Conservation (phyloP, 1,140 invertebrate genomes). For the Drosophila arizonae region DNA sequence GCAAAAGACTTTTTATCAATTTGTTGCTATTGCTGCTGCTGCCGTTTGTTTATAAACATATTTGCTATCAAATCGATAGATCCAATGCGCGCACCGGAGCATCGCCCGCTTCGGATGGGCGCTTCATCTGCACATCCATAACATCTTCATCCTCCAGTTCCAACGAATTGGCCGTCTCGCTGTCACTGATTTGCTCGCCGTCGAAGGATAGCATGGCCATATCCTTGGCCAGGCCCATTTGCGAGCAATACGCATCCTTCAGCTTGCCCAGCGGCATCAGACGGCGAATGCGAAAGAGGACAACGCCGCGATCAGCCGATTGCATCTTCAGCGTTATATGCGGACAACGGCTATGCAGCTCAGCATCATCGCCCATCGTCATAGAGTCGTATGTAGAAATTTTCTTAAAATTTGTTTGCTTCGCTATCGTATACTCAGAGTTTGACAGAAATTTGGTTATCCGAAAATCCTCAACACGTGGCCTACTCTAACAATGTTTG, state of each 20-base stretch:
- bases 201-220: conserved; percentile 20
- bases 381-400: too few species aligned
- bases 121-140: conserved; percentile 27
- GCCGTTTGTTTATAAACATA: too few species aligned
- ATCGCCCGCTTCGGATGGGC: conserved; percentile 5
- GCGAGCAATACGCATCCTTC: conserved; percentile 26
- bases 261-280: conserved; percentile 22
- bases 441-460: background rate
- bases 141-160: conserved; percentile 29
- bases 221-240: conserved; percentile 15
- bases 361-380: conserved; percentile 2
- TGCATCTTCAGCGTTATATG: conserved; percentile 33
- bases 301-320: background rate
- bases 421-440: background rate
- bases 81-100: background rate
- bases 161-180: conserved; percentile 25
- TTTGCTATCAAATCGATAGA: background rate
- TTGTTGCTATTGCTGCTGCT: too few species aligned
- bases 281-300: conserved; percentile 21
- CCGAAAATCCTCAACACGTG: conserved; percentile 14
- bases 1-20: background rate
- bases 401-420: background rate
- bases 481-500: conserved; percentile 32
- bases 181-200: conserved; percentile 15
- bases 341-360: background rate